Evolutionary conservation across 2,888 invertebrate species (phyloP).

Genomic region (Dexiosoma caninum): DNA sequence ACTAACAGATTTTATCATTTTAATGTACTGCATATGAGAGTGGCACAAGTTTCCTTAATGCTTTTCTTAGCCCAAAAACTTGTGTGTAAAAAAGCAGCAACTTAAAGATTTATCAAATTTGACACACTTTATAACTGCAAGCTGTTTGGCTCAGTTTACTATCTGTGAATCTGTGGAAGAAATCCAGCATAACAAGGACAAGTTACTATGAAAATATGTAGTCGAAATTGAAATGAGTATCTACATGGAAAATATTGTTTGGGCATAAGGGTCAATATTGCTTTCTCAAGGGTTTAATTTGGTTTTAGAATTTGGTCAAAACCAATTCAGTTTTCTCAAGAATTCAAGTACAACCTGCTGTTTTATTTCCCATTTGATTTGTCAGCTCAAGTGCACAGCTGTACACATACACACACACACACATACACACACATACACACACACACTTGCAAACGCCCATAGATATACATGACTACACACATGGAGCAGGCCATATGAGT

Average conservation of each 20-base stretch:
- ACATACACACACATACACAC: neutral
- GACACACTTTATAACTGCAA: conserved; percentile 33
- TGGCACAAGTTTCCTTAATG: neutral
- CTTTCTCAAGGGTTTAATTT: conserved; percentile 4
- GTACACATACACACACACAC: neutral
- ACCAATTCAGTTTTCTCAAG: conserved; percentile 14
- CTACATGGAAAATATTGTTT: neutral
- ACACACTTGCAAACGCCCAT: neutral
- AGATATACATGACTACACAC: neutral
- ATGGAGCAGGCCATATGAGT: neutral
- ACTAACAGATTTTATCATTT: conserved; percentile 16
- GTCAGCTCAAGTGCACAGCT: conserved; percentile 11
- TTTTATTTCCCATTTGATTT: conserved; percentile 43
- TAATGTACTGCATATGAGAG: conserved; percentile 1
- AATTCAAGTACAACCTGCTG: conserved; percentile 25
- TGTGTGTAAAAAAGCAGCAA: neutral
- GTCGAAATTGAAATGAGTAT: neutral
- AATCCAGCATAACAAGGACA: neutral
- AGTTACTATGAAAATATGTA: neutral
- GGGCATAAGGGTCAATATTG: conserved; percentile 23
- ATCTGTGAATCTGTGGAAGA: conserved; percentile 4
- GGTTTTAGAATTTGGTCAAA: conserved; percentile 1
- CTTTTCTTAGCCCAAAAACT: neutral
- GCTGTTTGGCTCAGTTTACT: conserved; percentile 18
- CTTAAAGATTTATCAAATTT: conserved; percentile 26